Evolutionary conservation across 2,797 vertebrate genomes (phyloP), one percentile per base, ranked within the genome.

Genomic region (Pteropus rufus): DNA sequence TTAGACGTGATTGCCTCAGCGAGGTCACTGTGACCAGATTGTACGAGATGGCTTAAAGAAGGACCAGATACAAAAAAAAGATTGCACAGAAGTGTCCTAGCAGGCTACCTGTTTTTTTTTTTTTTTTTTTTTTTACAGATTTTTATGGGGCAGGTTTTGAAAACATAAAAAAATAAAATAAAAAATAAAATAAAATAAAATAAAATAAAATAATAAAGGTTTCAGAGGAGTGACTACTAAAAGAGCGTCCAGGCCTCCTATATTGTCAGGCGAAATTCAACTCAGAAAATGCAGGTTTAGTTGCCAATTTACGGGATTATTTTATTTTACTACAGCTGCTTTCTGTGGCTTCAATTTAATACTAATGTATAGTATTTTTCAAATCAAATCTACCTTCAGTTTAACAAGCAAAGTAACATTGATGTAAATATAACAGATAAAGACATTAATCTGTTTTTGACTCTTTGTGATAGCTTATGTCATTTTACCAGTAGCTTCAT

Each of bases 311-410:
- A 84, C 3, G 15, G n/a, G 8, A 60, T 49, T 70, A 58, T 81
- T 65, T 92, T 86, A 44, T 80, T 89, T 95, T 88, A 85, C 82
- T 60, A 70, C 64, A 79, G 46, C 54, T 88, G 84, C 69, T 81
- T 44, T 89, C n/a, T 79, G 65, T 77, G 84, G 46, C 36, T 95
- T 95, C 56, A 79, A 70, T 76, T 86, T 67, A 90, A 65, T 70
- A 49, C 39, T 67, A 76, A 44, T 62, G 44, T n/a, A 92, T 26
- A 79, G 16, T 44, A 31, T 49, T 94, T 95, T 93, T 84, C 52
- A 72, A 82, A 91, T 80, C 54, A 95, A 77, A 88, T 86, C n/a
- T 54, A 73, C 41, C 24, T 67, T 75, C 49, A 54, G 41, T 86
- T 90, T 93, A 81, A 86, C 36, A 81, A 49, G 69, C 64, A 84